phyloP scores from a whole-genome alignment of 2,113 vertebrate genomes.

The Dascyllus trimaculatus region DNA sequence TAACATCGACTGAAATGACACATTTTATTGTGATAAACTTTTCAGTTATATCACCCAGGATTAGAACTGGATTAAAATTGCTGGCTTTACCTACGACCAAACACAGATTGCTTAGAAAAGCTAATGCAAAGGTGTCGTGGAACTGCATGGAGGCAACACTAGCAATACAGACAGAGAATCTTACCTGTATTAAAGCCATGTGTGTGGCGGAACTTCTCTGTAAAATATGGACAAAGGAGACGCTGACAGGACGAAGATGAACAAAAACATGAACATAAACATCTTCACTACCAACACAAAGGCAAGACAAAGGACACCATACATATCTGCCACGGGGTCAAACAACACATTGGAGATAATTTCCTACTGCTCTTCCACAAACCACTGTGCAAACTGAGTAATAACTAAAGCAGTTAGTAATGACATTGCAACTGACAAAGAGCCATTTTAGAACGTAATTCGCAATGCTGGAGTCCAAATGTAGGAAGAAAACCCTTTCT shows the following conservation, averaged over 20 bases:
- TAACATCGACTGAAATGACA: too few species aligned
- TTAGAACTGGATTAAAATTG: too few species aligned
- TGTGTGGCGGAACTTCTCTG: neutral
- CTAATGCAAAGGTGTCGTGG: neutral
- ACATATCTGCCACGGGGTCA: neutral
- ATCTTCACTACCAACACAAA: conserved; percentile 1
- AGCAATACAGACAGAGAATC: neutral
- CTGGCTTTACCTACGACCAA: too few species aligned
- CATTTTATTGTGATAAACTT: too few species aligned
- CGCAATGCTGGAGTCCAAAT: neutral
- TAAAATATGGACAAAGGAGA: conserved; percentile 1
- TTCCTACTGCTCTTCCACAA: conserved; percentile 3
- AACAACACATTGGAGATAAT: neutral
- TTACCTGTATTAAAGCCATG: neutral
- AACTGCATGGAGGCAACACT: neutral
- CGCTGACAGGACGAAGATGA: neutral
- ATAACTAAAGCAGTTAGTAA: neutral
- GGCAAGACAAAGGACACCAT: neutral
- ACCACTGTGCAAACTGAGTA: neutral
- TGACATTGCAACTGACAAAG: neutral
- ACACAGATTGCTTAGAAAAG: neutral
- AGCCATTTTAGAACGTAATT: neutral
- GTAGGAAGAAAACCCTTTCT: too few species aligned
- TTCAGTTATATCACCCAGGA: too few species aligned
- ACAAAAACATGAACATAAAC: neutral